These are phyloP conservation scores for Graphium colonna DNA, from an alignment of 2,888 invertebrate genomes.

Conservation along the genomic window DNA sequence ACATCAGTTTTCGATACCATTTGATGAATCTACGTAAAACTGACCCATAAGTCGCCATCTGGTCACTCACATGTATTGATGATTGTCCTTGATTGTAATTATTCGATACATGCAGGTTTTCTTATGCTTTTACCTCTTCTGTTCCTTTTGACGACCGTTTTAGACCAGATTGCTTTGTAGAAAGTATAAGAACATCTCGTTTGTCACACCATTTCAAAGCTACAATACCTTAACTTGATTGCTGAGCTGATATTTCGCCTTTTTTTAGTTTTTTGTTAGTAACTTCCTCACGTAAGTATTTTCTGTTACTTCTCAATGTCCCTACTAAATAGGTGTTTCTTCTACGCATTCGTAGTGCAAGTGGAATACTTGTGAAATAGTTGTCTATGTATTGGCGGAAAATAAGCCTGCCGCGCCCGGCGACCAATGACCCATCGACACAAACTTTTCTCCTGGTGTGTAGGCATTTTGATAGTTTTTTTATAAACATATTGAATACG, in stretches of 20 bases:
- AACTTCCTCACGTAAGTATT: too few species aligned
- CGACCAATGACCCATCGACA: conserved; percentile 1
- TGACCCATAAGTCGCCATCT: too few species aligned
- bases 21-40: too few species aligned
- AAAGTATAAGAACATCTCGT: conserved; percentile 15
- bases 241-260: conserved; percentile 26
- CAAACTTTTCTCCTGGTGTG: conserved; percentile 23
- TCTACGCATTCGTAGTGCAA: conserved; percentile 16
- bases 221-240: conserved; percentile 26
- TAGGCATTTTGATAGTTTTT: conserved; percentile 5
- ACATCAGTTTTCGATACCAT: conserved; percentile 24
- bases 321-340: not conserved
- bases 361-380: conserved; percentile 25
- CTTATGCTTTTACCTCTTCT: conserved; percentile 5
- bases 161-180: conserved; percentile 18
- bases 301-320: too few species aligned
- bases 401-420: too few species aligned
- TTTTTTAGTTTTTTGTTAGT: too few species aligned
- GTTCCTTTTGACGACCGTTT: conserved; percentile 3
- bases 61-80: conserved; percentile 26
- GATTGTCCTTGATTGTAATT: conserved; percentile 20
- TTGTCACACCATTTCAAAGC: conserved; percentile 29
- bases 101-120: too few species aligned
- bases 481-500: too few species aligned
- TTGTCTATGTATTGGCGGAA: too few species aligned